Evolutionary conservation across 2,113 vertebrate genomes (phyloP), one percentile per base, ranked within the genome.

Genomic region (Chloroceryle aenea): DNA sequence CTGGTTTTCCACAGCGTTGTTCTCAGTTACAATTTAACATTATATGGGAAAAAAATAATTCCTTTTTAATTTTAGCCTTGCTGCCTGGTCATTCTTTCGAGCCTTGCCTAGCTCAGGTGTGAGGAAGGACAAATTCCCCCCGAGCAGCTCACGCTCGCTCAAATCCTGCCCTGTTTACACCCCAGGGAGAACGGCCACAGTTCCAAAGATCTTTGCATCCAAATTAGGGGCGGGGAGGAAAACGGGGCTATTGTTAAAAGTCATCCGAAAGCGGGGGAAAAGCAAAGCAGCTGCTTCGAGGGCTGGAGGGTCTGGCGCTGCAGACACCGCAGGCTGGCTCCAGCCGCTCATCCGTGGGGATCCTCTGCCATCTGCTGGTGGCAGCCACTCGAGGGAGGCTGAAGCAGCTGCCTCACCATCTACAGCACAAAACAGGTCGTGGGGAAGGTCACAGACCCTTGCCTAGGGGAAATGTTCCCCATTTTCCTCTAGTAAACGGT

Each of bases 301-400:
- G 58, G 63, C 53, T 8, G 53, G 55, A 8, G 69, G 4, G 69
- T 8, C 6, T 0, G 6, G 66, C 29, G 0, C 6, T 1, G 13
- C 17, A 9, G 32, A 2, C 6, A 4, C 1, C n/a, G n/a, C n/a
- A n/a, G n/a, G n/a, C n/a, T n/a, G n/a, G n/a, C n/a, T n/a, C n/a
- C n/a, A n/a, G n/a, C 1, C 23, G 67, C 68, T 50, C 34, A 26
- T 8, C 1, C 1, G 5, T 82, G 74, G 87, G 9, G 3, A 47
- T 10, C 52, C 62, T 64, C 92, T 93, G 95, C 93, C 95, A 67
- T 30, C 93, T 97, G 66, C 93, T 34, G 96, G 90, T 23, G 7
- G 12, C 1, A 10, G 2, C 1, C 5, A 4, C 56, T 4, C 3
- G 10, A 25, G 56, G 10, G 8, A n/a, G 38, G 0, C 66, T 3